These are phyloP conservation scores for Nymphalis c-album DNA, from an alignment of 2,888 invertebrate genomes.

Conservation along the genomic window DNA sequence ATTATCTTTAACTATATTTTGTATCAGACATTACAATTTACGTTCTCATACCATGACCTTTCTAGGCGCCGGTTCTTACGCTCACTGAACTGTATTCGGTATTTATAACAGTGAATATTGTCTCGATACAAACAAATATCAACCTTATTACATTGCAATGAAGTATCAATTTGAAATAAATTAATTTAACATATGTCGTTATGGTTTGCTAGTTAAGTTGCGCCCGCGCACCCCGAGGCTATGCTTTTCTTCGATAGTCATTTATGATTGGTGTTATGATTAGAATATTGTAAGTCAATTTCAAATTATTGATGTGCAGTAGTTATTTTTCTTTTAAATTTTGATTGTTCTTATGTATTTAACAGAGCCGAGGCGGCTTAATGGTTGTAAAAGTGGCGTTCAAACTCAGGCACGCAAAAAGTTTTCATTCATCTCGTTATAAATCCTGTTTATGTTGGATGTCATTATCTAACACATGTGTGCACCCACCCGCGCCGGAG, in stretches of 20 bases:
- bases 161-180: constrained; percentile 14
- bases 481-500: too few species aligned
- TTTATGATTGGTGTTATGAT: constrained; percentile 34
- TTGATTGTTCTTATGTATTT: neutral
- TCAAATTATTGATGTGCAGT: constrained; percentile 27
- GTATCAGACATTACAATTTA: constrained; percentile 21
- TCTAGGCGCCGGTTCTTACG: constrained; percentile 40
- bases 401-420: too few species aligned
- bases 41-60: constrained; percentile 37
- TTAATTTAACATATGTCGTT: constrained; percentile 1
- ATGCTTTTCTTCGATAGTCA: constrained; percentile 36
- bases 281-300: constrained; percentile 32
- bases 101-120: constrained; percentile 17
- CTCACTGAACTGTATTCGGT: constrained; percentile 26
- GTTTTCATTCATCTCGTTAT: too few species aligned
- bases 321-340: neutral
- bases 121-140: neutral
- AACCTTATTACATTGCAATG: neutral
- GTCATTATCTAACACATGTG: too few species aligned
- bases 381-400: too few species aligned
- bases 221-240: constrained; percentile 36
- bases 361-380: neutral
- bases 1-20: constrained; percentile 5
- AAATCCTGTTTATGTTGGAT: too few species aligned
- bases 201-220: constrained; percentile 15